phyloP scores from a whole-genome alignment of 2,797 vertebrate species.

The Cryptoprocta ferox region DNA sequence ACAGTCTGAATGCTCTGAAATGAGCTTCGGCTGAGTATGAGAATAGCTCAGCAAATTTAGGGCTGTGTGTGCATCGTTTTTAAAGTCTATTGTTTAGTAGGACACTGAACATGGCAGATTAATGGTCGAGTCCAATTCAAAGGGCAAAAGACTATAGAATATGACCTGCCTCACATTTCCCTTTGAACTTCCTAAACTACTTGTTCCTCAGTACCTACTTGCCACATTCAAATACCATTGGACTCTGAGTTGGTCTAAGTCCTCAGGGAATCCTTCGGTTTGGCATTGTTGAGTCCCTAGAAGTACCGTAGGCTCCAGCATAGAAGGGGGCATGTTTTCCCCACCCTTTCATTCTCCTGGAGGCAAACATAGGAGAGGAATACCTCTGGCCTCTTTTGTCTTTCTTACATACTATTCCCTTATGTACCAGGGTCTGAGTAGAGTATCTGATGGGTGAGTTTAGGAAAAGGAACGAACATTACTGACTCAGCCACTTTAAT shows the following conservation, averaged over 20 bases:
- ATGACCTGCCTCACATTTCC: background rate
- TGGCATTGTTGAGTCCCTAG: background rate
- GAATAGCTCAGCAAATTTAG: slow-evolving; percentile 71
- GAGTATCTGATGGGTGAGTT: background rate
- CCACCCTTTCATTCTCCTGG: background rate
- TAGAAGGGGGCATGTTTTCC: background rate
- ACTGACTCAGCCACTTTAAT: background rate
- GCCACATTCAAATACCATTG: background rate
- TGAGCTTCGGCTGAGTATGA: slow-evolving; percentile 58
- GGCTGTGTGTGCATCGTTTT: slow-evolving; percentile 55
- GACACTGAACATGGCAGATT: slow-evolving; percentile 49
- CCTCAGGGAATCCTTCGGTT: fast-evolving
- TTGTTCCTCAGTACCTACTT: background rate
- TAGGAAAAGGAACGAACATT: background rate
- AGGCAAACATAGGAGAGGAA: background rate
- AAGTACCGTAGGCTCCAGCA: background rate
- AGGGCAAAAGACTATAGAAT: background rate
- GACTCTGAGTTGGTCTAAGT: background rate
- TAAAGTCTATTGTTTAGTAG: slow-evolving; percentile 54
- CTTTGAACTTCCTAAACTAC: background rate
- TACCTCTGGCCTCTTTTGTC: background rate
- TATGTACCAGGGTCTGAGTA: background rate
- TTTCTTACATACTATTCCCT: background rate
- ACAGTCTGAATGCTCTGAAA: slow-evolving; percentile 78
- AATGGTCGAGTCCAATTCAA: background rate